Conservation (phyloP, 2,113 vertebrate species). For the Pelvicachromis taeniatus region DNA sequence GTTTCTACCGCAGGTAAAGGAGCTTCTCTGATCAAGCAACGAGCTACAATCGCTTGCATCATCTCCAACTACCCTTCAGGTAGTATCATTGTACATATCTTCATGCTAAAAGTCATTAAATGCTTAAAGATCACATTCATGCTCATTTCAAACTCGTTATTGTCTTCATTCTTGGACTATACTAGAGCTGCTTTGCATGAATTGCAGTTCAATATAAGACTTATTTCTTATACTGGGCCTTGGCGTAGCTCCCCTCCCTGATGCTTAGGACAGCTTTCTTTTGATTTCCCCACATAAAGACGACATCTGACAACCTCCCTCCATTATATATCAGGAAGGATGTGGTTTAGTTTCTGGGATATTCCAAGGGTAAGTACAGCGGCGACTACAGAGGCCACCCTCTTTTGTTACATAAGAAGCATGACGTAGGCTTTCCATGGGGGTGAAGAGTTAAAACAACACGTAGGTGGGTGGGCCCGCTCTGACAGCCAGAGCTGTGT, state of each 20-base stretch:
- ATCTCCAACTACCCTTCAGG: neutral
- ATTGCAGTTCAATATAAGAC: neutral
- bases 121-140: neutral
- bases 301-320: neutral
- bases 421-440: neutral
- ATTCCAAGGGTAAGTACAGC: neutral
- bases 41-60: neutral
- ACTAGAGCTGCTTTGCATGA: neutral
- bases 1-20: neutral
- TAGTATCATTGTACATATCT: neutral
- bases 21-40: neutral
- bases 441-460: neutral
- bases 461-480: neutral
- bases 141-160: neutral
- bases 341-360: neutral
- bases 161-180: neutral
- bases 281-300: neutral
- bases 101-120: neutral
- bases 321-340: neutral
- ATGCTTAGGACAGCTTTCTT: neutral
- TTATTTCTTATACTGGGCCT: neutral
- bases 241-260: rapidly evolving
- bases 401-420: no score
- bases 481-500: neutral
- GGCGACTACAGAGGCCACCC: rapidly evolving